phyloP scores from a whole-genome alignment of 2,113 vertebrate species.

The Hippotragus niger region DNA sequence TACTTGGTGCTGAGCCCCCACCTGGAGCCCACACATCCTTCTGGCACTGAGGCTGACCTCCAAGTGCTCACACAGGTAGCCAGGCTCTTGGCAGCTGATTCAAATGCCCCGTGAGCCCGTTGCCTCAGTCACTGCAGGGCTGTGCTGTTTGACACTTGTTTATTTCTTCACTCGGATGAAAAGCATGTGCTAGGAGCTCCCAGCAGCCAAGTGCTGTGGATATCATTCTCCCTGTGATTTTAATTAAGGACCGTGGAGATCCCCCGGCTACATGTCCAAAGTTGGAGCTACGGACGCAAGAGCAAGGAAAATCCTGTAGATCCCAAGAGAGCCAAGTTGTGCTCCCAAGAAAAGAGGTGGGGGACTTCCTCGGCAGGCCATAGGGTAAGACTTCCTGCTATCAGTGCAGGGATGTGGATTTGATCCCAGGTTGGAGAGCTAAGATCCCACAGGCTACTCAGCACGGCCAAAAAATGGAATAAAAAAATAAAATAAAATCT shows the following conservation, averaged over 20 bases:
- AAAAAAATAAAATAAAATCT: background rate
- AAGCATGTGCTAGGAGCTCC: background rate
- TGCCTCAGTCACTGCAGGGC: background rate
- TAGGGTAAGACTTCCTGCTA: background rate
- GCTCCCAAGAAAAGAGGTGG: background rate
- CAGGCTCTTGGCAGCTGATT: rapidly evolving
- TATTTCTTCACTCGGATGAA: background rate
- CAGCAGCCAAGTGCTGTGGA: background rate
- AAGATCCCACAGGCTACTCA: background rate
- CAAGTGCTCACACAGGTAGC: rapidly evolving
- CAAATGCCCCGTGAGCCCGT: rapidly evolving
- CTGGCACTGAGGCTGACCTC: too few relatives aligned
- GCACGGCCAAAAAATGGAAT: background rate
- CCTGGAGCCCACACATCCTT: background rate
- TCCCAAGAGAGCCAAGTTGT: rapidly evolving
- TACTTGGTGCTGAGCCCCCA: rapidly evolving
- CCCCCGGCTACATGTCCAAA: rapidly evolving
- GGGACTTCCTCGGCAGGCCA: background rate
- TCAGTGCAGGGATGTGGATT: background rate
- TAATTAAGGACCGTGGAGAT: background rate
- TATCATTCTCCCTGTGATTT: background rate
- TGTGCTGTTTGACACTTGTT: background rate
- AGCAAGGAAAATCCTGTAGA: too few relatives aligned
- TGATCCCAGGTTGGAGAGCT: background rate
- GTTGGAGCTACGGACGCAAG: background rate